Base-by-base conservation (phyloP, 2,797 vertebrate species). In the Pseudomugil tenellus region DNA sequence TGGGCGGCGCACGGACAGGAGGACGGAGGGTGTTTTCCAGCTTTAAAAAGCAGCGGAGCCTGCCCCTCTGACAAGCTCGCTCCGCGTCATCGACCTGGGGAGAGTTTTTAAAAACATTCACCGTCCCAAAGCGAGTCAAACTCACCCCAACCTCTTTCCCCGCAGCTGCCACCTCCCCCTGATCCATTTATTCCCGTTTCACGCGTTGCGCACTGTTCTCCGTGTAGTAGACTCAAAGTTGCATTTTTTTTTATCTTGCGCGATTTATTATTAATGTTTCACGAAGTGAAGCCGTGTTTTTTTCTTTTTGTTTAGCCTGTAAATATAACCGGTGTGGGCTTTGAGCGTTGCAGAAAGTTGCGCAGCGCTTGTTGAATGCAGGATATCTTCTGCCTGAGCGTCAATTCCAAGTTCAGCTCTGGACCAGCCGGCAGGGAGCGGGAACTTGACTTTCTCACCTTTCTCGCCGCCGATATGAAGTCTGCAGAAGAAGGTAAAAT, bases 401-500 rank as follows among this genome's bases (percentile, higher is more conserved):
- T 72, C 84, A 81, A 89, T 77, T 78, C 93, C 93, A 94, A 92
- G 88, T 94, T 95, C 86, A 93, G 92, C 85, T 92, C 94, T 86
- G 93, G 94, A 91, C 13, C 93, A 89, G 90, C 89, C 85, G 88
- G 88, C 78, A 89, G 90, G 88, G 92, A 95, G 86, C 88, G 87
- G 70, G 84, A 87, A 88, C 81, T 92, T 76, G 89, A 92, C 70
- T 72, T 80, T 86, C 86, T 91, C 76, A 87, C 81, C 90, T 90
- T 89, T 85, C 84, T 92, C 85, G 70, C 72, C 92, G 85, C 81
- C 93, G 94, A 94, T 54, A 98, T 98, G 97, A 97, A 96, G 93
- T 96, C 96, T 69, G 97, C 96, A 66, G 96, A 98, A 83, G 97
- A 98, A 97, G 97, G 97, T 96, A 95, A 61, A 26, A 32, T 19